phyloP scores from a whole-genome alignment of 2,888 invertebrate genomes.

The Chymomyza caudatula region DNA sequence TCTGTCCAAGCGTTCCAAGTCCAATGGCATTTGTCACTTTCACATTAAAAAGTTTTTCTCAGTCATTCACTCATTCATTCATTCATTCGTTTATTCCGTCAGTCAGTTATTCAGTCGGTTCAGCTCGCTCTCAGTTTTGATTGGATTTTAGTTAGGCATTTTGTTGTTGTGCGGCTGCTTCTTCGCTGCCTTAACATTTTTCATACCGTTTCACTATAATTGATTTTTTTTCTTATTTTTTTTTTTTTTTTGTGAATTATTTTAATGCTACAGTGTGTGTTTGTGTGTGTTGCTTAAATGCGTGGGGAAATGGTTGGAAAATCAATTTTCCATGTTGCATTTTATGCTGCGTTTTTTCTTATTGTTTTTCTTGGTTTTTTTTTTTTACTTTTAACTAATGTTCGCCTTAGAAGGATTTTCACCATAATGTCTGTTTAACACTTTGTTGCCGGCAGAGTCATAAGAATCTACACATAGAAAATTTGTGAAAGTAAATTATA shows the following conservation, averaged over 20 bases:
- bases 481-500: no score
- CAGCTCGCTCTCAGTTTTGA: slow-evolving; percentile 23
- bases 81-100: background rate
- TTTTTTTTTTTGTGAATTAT: background rate
- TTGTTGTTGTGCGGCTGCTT: background rate
- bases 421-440: no score
- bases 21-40: slow-evolving; percentile 58
- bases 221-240: background rate
- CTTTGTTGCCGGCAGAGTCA: no score
- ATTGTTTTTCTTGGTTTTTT: background rate
- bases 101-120: background rate
- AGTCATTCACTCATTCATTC: slow-evolving; percentile 10
- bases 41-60: slow-evolving; percentile 50
- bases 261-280: background rate
- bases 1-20: slow-evolving; percentile 1
- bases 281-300: slow-evolving; percentile 1
- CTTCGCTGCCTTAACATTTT: background rate
- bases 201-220: slow-evolving; percentile 3
- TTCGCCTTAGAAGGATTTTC: background rate
- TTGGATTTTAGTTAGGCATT: slow-evolving; percentile 16
- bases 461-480: no score
- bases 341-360: slow-evolving; percentile 10
- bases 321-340: slow-evolving; percentile 21
- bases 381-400: background rate
- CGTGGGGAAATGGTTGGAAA: slow-evolving; percentile 15